These are phyloP conservation scores for Oligia latruncula DNA, from an alignment of 2,888 invertebrate species.

Conservation along the genomic window DNA sequence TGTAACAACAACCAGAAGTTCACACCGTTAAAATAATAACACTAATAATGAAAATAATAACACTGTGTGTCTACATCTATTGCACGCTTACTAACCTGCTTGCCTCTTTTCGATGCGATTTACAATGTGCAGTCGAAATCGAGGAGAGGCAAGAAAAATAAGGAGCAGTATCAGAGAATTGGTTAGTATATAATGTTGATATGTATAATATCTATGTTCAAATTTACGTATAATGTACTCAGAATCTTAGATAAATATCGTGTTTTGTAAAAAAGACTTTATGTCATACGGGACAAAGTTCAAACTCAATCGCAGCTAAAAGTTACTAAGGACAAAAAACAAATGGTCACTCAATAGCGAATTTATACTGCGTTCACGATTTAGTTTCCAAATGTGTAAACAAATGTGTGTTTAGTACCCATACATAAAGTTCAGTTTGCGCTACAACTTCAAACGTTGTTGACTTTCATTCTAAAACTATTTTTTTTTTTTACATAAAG, in stretches of 20 bases:
- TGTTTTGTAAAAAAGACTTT: background rate
- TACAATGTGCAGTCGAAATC: conserved; percentile 74
- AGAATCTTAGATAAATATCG: background rate
- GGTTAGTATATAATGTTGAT: conserved; percentile 85
- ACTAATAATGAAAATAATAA: conserved; percentile 26
- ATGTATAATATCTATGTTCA: background rate
- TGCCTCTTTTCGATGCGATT: conserved; percentile 65
- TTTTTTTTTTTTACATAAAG: background rate
- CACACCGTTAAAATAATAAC: no score
- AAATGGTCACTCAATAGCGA: background rate
- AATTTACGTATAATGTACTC: background rate
- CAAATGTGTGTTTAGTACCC: no score
- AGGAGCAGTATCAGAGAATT: conserved; percentile 89
- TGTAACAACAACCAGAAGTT: no score
- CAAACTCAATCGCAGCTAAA: background rate
- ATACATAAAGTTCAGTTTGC: background rate
- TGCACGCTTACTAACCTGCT: conserved; percentile 83
- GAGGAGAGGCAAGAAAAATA: conserved; percentile 81
- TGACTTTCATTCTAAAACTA: no score
- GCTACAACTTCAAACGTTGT: background rate
- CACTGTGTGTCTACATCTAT: conserved; percentile 75
- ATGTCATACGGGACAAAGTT: rapidly evolving
- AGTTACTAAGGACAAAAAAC: no score
- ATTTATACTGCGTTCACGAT: background rate
- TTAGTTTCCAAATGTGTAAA: background rate